Evolutionary conservation across 2,888 invertebrate genomes (phyloP).

Genomic region (Augochlorella aurata): DNA sequence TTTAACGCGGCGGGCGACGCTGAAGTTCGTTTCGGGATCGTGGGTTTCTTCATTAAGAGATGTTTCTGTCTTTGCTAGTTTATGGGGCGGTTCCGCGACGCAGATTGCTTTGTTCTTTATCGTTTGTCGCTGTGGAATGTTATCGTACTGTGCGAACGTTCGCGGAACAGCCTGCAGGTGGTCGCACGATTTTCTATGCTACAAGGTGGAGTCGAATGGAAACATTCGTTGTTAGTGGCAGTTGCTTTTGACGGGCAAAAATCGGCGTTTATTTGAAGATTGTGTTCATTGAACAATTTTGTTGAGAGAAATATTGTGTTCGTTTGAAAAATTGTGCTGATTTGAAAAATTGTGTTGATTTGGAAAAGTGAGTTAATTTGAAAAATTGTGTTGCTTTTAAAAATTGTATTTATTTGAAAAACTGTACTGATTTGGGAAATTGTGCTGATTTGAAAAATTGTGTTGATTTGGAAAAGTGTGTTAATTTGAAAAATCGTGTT

Average conservation of each 20-base stretch:
- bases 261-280: too few species aligned
- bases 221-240: background rate
- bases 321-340: too few species aligned
- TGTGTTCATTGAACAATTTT: too few species aligned
- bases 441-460: too few species aligned
- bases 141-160: background rate
- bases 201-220: background rate
- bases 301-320: too few species aligned
- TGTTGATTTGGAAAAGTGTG: too few species aligned
- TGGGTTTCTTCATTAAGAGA: background rate
- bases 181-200: background rate
- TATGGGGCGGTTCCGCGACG: background rate
- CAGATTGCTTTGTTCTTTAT: background rate
- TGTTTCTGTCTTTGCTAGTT: background rate
- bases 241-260: background rate
- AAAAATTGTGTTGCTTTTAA: too few species aligned
- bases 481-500: too few species aligned
- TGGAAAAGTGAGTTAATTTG: too few species aligned
- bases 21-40: background rate
- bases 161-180: background rate
- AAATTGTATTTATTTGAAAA: too few species aligned
- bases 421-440: too few species aligned
- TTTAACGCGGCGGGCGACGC: conserved; percentile 5
- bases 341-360: too few species aligned
- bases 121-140: background rate